phyloP scores from a whole-genome alignment of 2,113 vertebrate species.

The Phoenicopterus ruber region DNA sequence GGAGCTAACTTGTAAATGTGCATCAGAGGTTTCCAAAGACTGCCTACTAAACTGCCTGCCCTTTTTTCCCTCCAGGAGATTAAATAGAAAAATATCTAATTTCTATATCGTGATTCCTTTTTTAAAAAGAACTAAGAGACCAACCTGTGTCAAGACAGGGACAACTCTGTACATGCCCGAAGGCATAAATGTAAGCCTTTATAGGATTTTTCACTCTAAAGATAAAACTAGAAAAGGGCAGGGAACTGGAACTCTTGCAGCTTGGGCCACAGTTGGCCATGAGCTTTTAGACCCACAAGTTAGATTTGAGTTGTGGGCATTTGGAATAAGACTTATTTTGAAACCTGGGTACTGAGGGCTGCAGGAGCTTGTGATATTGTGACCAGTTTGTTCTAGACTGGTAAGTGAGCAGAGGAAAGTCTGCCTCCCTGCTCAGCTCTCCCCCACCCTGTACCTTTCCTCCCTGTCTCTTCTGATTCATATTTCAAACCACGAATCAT shows the following conservation, averaged over 20 bases:
- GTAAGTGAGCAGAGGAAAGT: not conserved
- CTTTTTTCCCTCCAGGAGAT: not conserved
- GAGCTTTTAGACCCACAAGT: not conserved
- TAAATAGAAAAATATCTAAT: not conserved
- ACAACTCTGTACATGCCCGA: fast-evolving
- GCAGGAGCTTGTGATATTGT: not conserved
- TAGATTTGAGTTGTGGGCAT: not conserved
- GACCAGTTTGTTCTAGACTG: not conserved
- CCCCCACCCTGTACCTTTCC: not conserved
- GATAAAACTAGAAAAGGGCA: not conserved
- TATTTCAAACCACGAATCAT: not conserved
- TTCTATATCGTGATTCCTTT: not conserved
- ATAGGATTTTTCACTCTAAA: not conserved
- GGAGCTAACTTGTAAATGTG: not conserved
- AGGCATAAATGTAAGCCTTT: fast-evolving
- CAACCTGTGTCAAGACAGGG: not conserved
- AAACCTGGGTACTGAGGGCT: not conserved
- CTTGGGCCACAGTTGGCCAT: not conserved
- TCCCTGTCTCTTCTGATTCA: not conserved
- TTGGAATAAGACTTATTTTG: not conserved
- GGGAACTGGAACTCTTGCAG: not conserved
- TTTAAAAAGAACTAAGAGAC: not conserved
- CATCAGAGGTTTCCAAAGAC: not conserved
- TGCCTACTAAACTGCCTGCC: not conserved
- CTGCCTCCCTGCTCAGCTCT: not conserved